phyloP scores from a whole-genome alignment of 2,888 invertebrate species.

The Miltochrista miniata region DNA sequence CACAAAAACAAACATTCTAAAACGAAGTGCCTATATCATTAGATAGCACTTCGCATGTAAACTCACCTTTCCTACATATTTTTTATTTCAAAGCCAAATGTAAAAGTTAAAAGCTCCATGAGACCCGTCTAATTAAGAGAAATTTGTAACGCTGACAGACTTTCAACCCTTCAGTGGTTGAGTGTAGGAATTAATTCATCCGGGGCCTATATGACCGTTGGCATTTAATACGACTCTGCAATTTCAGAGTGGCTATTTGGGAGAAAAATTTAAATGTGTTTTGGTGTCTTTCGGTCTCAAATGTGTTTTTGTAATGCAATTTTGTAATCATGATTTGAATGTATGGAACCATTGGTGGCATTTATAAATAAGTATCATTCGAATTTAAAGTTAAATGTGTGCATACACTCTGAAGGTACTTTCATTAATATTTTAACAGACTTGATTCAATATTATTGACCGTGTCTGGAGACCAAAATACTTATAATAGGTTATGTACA shows the following conservation, averaged over 20 bases:
- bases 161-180: slow-evolving; percentile 36
- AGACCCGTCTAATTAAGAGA: slow-evolving; percentile 44
- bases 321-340: slow-evolving; percentile 15
- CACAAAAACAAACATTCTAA: too few species aligned
- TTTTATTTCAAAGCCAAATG: slow-evolving; percentile 24
- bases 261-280: slow-evolving; percentile 21
- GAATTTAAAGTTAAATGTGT: too few species aligned
- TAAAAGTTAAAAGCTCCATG: slow-evolving; percentile 39
- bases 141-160: slow-evolving; percentile 44
- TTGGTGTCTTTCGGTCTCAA: slow-evolving; percentile 9
- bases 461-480: too few species aligned
- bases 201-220: slow-evolving; percentile 33
- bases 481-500: too few species aligned
- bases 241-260: slow-evolving; percentile 17
- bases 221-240: slow-evolving; percentile 12
- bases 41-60: slow-evolving; percentile 4
- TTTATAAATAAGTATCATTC: too few species aligned
- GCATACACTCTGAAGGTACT: too few species aligned
- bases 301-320: slow-evolving; percentile 33
- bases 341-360: too few species aligned
- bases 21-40: too few species aligned
- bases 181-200: slow-evolving; percentile 39
- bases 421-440: too few species aligned
- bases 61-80: slow-evolving; percentile 17
- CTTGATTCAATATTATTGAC: too few species aligned